Base-by-base conservation (phyloP, 2,113 vertebrate genomes). In the Prolemur simus region DNA sequence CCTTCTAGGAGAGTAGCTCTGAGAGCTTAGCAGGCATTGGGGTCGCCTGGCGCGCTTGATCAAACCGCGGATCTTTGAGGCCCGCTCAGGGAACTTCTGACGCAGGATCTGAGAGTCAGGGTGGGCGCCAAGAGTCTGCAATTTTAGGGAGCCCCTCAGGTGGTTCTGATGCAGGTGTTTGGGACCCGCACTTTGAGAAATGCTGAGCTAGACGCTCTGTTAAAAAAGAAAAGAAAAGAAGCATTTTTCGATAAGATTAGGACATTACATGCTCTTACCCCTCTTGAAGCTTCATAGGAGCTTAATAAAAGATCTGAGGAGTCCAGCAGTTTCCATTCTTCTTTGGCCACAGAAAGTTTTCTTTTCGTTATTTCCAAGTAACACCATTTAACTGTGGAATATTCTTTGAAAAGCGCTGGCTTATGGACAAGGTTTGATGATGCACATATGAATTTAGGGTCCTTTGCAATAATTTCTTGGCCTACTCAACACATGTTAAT, bases 381-480 rank as follows among this genome's bases (percentile, higher is more conserved):
- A 64, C 47, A 66, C 39, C 27, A 37, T 56, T 77, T 87, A 83
- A 25, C 96, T 82, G 64, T 60, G 11, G 39, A 81, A 85, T 94
- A 54, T 8, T n/a, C 69, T 84, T 91, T 69, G 21, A 92, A 77
- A 97, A 73, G 27, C 13, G 4, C 34, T 90, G 34, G 23, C 17
- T 91, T 78, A 54, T 90, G 39, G 74, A 64, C 32, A 89, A 68
- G 2, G 21, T 56, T 71, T 80, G 37, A 52, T 74, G 21, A 84
- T 37, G 39, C 13, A 39, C 8, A 6, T 21, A 23, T 58, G 64
- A 45, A n/a, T 73, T 49, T 68, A 23, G 15, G 54, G 23, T 82
- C 37, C 34, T 56, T 52, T 74, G 17, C 23, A 88, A 77, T 69
- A 58, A 82, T 87, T 81, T 85, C 78, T 86, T 85, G 52, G 25